Evolutionary conservation across 2,113 vertebrate species (phyloP).

Genomic region (Macrotus californicus): DNA sequence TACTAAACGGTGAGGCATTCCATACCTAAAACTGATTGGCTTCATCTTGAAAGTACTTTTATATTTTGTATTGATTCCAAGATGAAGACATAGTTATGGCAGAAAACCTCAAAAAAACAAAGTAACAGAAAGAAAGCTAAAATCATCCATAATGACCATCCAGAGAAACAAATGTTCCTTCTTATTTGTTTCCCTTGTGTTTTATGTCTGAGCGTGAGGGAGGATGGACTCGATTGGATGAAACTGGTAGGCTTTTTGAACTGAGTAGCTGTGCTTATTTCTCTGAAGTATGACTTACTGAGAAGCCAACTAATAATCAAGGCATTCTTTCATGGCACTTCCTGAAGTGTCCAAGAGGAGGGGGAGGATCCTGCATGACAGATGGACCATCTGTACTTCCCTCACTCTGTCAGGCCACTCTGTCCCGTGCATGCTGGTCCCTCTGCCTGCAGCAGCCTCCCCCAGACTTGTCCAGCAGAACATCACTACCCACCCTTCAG

Average conservation of each 20-base stretch:
- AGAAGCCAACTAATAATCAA: not conserved
- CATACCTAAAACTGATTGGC: constrained; percentile 18
- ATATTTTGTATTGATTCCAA: not conserved
- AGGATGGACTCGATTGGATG: not conserved
- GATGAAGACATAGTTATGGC: not conserved
- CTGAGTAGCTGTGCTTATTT: not conserved
- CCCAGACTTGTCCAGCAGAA: not conserved
- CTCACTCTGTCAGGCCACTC: not conserved
- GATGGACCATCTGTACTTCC: not conserved
- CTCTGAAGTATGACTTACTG: not conserved
- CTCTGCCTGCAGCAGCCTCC: not conserved
- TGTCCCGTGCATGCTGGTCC: not conserved
- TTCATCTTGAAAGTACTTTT: not conserved
- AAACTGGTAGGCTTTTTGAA: not conserved
- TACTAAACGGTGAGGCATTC: constrained; percentile 67
- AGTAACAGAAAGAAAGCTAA: constrained; percentile 12
- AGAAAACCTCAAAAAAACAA: constrained; percentile 2
- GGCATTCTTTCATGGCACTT: not conserved
- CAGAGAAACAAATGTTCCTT: not conserved
- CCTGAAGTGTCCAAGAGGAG: not conserved
- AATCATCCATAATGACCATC: not conserved
- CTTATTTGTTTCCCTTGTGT: not conserved
- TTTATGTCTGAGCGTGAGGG: not conserved
- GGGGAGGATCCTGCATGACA: not conserved
- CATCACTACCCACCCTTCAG: not conserved